Base-by-base conservation (phyloP, 2,113 vertebrate genomes). In the Sebastes fasciatus region DNA sequence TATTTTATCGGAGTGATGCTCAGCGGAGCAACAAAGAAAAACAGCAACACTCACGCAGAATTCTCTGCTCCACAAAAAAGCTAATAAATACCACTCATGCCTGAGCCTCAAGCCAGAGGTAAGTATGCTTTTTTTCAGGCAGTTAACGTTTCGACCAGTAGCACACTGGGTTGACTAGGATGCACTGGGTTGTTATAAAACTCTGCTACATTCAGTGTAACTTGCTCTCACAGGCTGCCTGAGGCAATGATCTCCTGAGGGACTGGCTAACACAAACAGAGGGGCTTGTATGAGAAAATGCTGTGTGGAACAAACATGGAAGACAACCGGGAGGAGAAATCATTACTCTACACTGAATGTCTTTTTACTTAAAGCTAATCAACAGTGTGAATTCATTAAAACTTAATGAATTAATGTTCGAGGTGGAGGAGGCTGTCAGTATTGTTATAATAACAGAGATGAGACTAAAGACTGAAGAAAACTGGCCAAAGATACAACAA, bases 241-340 rank as follows among this genome's bases (percentile, higher is more conserved):
- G 57, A 80, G 46, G 72, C 75, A 71, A 63, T 43, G 58, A 85
- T 58, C 63, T 83, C 74, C 74, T 9, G 21, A 76, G 60, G 67
- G 85, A 83, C 61, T 2, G 17, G 10, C 66, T 34, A 62, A 79
- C 71, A 84, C 80, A 84, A 85, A 89, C 80, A 92, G 11, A 68
- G 12, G n/a, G n/a, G 51, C 61, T 26, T 57, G 16, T 16, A 71
- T 21, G 5, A 65, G 65, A 14, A 23, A 2, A 52, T 52, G 9
- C 57, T 52, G 13, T n/a, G 54, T 23, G 48, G 21, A n/a, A 74
- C 13, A 42, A 34, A 5, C 61, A 61, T 19, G 21, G 26, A 83
- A 46, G 71, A 82, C 66, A 58, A 77, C 52, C 34, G 23, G 52
- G 51, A 63, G 26, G 21, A 57, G 16, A 43, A 55, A 58, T 48